Evolutionary conservation across 2,113 vertebrate genomes (phyloP).

Genomic region (Deroptyus accipitrinus): DNA sequence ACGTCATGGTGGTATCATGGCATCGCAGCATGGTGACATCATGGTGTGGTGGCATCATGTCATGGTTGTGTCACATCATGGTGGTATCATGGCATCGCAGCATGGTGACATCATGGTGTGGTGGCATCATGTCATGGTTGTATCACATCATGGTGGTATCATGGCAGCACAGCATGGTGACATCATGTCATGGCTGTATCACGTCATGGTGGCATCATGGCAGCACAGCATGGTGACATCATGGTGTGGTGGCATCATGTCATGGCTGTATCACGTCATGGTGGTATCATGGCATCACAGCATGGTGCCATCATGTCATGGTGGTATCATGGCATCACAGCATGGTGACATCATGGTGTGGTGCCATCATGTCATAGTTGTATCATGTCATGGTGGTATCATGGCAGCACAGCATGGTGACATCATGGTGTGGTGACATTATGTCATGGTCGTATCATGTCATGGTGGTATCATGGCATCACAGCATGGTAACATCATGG

Average conservation of each 20-base stretch:
- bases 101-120: accelerated
- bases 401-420: too few relatives aligned
- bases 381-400: too few relatives aligned
- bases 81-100: accelerated
- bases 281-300: not conserved
- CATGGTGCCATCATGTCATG: not conserved
- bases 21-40: accelerated
- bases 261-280: accelerated
- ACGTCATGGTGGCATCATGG: accelerated
- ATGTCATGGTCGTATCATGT: accelerated
- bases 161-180: accelerated
- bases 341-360: too few relatives aligned
- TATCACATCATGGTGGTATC: accelerated
- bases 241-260: too few relatives aligned
- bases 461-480: too few relatives aligned
- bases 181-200: accelerated
- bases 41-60: accelerated
- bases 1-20: accelerated
- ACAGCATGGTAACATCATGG: too few relatives aligned
- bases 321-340: too few relatives aligned
- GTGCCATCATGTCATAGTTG: accelerated
- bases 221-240: accelerated
- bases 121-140: not conserved
- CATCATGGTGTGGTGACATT: accelerated
- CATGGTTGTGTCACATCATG: accelerated